Base-by-base conservation (phyloP, 1,140 invertebrate species). In the Temnothorax longispinosus region DNA sequence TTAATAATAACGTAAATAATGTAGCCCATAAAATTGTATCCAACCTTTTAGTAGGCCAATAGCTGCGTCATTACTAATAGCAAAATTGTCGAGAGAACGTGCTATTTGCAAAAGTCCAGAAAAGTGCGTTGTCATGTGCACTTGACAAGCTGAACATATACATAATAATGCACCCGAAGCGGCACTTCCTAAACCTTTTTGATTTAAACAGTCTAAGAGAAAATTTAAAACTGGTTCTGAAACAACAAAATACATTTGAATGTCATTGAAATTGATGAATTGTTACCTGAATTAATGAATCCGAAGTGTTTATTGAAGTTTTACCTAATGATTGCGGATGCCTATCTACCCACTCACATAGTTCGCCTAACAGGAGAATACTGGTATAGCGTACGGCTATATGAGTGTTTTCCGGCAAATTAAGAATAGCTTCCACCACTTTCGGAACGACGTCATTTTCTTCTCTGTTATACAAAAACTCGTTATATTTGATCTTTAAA, bases 331-430 rank as follows among this genome's bases (percentile, higher is more conserved):
- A 97, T 84, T 97, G 96, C 0, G 98, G 96, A 96, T 99, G 98
- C 94, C 96, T 96, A 92, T 99, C 98, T 58, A 99, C 97, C 99
- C 99, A 99, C 93, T 99, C 98, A 91, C 98, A 97, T 27, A 99
- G 96, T 95, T 99, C 98, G 6, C 99, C 99, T 47, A 99, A 95
- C 18, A 99, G 95, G 85, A 98, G 96, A 69, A 99, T 97, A 89
- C 98, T 98, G 0, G 99, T 99, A 92, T 98, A 97, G 67, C 97
- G 96, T 0, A 99, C 98, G 11, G 98, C 98, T 67, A 98, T 96
- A 93, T 99, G 99, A 0, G 97, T 97, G 75, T 97, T 97, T 86
- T 97, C 96, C 0, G 98, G 98, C 93, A 99, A 96, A 90, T 97
- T 97, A 38, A 99, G 95, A 85, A 99, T 98, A 32, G 98, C 98